Conservation (phyloP, 2,113 vertebrate genomes). For the Gymnorhina tibicen region DNA sequence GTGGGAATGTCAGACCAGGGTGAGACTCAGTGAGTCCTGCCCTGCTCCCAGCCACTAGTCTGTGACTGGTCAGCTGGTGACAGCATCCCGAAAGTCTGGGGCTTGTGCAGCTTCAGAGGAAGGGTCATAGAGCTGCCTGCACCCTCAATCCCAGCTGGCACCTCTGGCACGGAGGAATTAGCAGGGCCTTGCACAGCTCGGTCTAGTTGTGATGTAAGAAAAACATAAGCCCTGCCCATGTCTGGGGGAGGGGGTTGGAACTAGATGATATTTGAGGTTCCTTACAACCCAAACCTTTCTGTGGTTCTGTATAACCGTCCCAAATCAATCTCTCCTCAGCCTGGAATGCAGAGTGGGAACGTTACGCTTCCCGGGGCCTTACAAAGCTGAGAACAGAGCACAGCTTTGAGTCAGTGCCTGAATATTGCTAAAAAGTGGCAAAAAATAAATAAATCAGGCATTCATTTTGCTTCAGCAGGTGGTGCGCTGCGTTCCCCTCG, state of each 20-base stretch:
- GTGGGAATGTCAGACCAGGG: neutral
- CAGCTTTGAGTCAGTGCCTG: constrained; percentile 16
- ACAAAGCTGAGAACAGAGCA: neutral
- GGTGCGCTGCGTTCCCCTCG: constrained; percentile 27
- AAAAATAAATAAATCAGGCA: constrained; percentile 41
- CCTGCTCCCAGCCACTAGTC: neutral
- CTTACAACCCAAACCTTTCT: neutral
- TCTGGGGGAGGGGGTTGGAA: neutral
- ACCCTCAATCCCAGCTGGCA: neutral
- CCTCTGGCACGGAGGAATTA: neutral
- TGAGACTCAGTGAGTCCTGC: accelerated
- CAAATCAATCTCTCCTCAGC: neutral
- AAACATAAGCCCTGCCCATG: neutral
- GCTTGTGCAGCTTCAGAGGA: neutral
- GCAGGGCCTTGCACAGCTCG: neutral
- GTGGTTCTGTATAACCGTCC: neutral
- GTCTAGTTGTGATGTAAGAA: neutral
- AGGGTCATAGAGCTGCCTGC: neutral
- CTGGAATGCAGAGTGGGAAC: neutral
- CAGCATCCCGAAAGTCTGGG: neutral
- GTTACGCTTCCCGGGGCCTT: neutral
- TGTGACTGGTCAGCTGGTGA: neutral
- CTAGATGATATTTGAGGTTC: neutral
- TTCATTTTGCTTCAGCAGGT: constrained; percentile 62
- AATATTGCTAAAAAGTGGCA: constrained; percentile 15